Evolutionary conservation across 2,113 vertebrate genomes (phyloP), one percentile per base, ranked within the genome.

Genomic region (Ptychochromis oligacanthus): DNA sequence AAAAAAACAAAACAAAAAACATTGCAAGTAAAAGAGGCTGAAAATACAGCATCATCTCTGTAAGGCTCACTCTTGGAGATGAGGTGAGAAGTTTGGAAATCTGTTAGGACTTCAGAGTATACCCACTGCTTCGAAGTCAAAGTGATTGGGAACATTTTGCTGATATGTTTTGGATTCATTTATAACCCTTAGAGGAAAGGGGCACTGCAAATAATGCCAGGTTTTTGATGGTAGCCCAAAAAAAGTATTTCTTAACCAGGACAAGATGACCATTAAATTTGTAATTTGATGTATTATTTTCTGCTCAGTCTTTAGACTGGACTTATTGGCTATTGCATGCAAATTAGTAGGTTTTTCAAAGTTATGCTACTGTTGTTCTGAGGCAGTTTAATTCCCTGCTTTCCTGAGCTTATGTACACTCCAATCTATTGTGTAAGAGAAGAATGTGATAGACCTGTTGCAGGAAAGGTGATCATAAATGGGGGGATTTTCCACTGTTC

Each of bases 381-480:
- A n/a, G 59, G 58, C 82, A 26, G 79, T 83, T 64, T 1, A 31
- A 88, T 80, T 75, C 75, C 80, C 72, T 31, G 65, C 49, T 79
- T 46, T 84, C 55, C 31, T 52, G 36, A 59, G 13, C 58, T 77
- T 22, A 65, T 18, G n/a, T 34, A 43, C 24, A 61, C 61, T 49
- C 64, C 57, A 59, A 58, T 80, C 74, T 58, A 61, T 77, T 87
- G 80, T 74, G 57, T 57, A 43, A 64, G 10, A 54, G 43, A 83
- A 40, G 34, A 84, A 77, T 55, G 22, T 61, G 60, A 72, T 6
- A 28, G 26, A 65, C 38, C 34, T 49, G 24, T 8, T 22, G 46
- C 38, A 87, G 91, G 87, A 92, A 94, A 91, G 49, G 10, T 80
- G 43, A 77, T 60, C 28, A 60, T 65, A 24, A 43, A 46, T 11